These are phyloP conservation scores for Brachionus calyciflorus DNA, from an alignment of 1,140 invertebrate species.

Conservation along the genomic window DNA sequence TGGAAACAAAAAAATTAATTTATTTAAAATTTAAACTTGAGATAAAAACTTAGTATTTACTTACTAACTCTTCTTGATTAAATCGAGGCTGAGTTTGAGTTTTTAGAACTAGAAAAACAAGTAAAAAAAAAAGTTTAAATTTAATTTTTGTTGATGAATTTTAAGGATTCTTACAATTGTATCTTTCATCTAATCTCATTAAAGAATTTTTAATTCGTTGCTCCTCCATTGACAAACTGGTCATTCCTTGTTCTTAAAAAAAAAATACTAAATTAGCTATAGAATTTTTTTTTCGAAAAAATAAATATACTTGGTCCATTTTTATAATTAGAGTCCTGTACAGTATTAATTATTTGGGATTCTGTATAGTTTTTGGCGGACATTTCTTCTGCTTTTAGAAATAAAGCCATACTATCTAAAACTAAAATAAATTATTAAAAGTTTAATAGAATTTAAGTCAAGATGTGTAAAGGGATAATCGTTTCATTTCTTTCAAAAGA, in stretches of 20 bases:
- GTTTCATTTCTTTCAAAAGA: no score
- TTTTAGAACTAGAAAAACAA: neutral
- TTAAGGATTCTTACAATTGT: neutral
- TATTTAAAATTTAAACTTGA: no score
- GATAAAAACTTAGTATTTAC: no score
- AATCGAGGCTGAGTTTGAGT: neutral
- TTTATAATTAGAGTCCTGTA: neutral
- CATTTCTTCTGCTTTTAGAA: conserved; percentile 41
- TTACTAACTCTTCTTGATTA: conserved; percentile 24
- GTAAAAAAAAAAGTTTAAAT: neutral
- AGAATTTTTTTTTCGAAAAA: neutral
- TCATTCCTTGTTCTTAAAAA: neutral
- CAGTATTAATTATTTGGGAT: conserved; percentile 40
- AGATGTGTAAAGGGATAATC: no score
- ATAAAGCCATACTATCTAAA: conserved; percentile 20
- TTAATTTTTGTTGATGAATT: neutral
- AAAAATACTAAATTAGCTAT: neutral
- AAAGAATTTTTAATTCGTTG: conserved; percentile 38
- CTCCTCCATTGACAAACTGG: conserved; percentile 38
- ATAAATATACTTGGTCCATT: conserved; percentile 15
- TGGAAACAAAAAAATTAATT: neutral
- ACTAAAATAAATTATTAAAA: neutral
- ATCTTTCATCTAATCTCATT: conserved; percentile 14
- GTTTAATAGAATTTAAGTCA: neutral
- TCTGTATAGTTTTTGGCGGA: conserved; percentile 10